Evolutionary conservation across 2,888 invertebrate genomes (phyloP).

Genomic region (Drosophila sordidula): DNA sequence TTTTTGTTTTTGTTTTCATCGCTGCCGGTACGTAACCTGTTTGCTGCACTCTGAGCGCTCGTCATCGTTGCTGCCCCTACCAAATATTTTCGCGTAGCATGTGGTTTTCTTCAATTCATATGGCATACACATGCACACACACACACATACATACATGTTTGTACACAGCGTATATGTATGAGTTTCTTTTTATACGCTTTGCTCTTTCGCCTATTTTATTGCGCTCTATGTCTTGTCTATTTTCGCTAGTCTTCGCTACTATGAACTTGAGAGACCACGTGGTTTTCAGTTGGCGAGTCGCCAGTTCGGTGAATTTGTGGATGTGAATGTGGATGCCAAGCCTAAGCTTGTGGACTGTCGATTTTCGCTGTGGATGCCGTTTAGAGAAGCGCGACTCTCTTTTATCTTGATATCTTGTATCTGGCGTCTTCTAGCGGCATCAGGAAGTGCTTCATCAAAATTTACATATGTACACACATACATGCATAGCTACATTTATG

Average conservation of each 20-base stretch:
- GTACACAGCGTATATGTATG: slow-evolving; percentile 1
- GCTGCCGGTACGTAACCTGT: slow-evolving; percentile 54
- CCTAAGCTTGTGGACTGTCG: slow-evolving; percentile 41
- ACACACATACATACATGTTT: neutral
- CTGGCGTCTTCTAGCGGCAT: slow-evolving; percentile 54
- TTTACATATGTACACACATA: slow-evolving; percentile 58
- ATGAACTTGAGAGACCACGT: slow-evolving; percentile 80
- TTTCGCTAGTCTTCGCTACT: slow-evolving; percentile 56
- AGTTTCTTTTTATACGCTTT: slow-evolving; percentile 42
- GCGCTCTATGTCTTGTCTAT: slow-evolving; percentile 64
- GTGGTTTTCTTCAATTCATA: slow-evolving; percentile 74
- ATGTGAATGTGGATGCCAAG: slow-evolving; percentile 46
- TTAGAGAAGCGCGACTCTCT: slow-evolving; percentile 28
- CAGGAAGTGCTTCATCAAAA: slow-evolving; percentile 75
- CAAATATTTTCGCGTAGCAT: slow-evolving; percentile 70
- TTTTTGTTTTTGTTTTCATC: slow-evolving; percentile 50
- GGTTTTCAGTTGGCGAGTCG: slow-evolving; percentile 61
- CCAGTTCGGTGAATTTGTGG: slow-evolving; percentile 27
- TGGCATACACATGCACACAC: slow-evolving; percentile 33
- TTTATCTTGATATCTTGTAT: slow-evolving; percentile 46
- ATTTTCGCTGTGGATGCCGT: slow-evolving; percentile 56
- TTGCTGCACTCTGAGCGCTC: slow-evolving; percentile 39
- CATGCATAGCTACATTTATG: slow-evolving; percentile 2
- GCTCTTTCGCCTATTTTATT: slow-evolving; percentile 59
- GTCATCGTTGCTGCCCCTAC: slow-evolving; percentile 2